Base-by-base conservation (phyloP, 2,797 vertebrate species). In the Chelon labrosus region DNA sequence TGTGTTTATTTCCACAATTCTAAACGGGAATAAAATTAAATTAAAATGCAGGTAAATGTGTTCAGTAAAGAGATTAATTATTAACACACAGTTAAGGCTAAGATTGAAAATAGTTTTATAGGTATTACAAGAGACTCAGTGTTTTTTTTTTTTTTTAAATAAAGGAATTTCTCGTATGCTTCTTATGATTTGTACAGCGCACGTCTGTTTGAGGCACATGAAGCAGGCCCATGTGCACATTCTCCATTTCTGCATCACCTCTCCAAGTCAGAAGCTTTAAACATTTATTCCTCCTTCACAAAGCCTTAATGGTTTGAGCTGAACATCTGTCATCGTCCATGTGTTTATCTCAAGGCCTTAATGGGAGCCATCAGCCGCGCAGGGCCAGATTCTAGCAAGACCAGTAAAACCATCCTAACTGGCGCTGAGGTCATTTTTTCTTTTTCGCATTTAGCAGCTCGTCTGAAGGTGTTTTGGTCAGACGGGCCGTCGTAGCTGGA, bases 251-350 rank as follows among this genome's bases (percentile, higher is more conserved):
- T 57, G 44, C 27, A 47, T 75, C 73, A 73, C 61, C 73, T 80
- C 65, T 47, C 57, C 22, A 62, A 82, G 65, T 72, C 71, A 41
- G 56, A 83, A 56, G 61, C 59, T 82, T 77, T 74, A 67, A 85
- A 73, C 67, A 49, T 78, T 38, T 69, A 64, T 77, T 74, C 44
- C 60, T 73, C 64, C 63, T 66, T 80, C 65, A 56, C 70, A 27
- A 69, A 75, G 59, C 46, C 62, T 59, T 79, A 82, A 85, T 80
- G 65, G 67, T 84, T 85, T 77, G 78, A 79, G 71, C 87, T 68
- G 77, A 77, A 78, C 86, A 84, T 92, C 85, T 85, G 85, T 90
- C 86, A 88, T 78, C 85, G 61, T 82, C 65, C 75, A 17, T 12
- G 77, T 87, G 90, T 91, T 90, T 89, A 86, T 87, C 77, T 60